A percentile compares a stretch with the other conserved stretches of the same genome.
Conservation (phyloP, 2,113 vertebrate genomes). For the Bagarius yarrelli region DNA sequence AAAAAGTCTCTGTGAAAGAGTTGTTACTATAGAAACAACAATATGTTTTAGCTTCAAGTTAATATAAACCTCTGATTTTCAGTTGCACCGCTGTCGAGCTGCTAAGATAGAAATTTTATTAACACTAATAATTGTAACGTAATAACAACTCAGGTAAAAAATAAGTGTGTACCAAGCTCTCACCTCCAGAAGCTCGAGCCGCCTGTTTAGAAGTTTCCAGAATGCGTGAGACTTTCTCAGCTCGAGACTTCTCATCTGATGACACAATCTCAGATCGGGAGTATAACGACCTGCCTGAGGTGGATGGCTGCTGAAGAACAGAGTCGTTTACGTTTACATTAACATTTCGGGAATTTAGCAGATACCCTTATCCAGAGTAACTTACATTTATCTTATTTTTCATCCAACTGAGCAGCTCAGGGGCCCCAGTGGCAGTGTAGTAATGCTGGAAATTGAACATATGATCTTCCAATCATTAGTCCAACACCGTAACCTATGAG, state of each 20-base stretch:
- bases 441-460: too few relatives aligned
- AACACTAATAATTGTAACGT: not conserved
- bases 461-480: too few relatives aligned
- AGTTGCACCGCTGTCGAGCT: not conserved
- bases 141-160: not conserved
- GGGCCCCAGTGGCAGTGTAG: too few relatives aligned
- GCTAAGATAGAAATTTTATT: not conserved
- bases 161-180: constrained; percentile 7
- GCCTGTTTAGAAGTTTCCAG: constrained; percentile 69
- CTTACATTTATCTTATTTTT: too few relatives aligned
- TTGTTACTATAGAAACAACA: not conserved
- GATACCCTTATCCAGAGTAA: too few relatives aligned
- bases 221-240: constrained; percentile 63
- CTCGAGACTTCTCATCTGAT: constrained; percentile 64
- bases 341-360: too few relatives aligned
- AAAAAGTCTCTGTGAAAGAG: not conserved
- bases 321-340: not conserved
- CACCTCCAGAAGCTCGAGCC: constrained; percentile 73
- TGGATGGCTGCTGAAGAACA: constrained; percentile 47
- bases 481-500: too few relatives aligned
- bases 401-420: too few relatives aligned
- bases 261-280: constrained; percentile 77
- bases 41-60: too few relatives aligned
- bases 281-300: constrained; percentile 64
- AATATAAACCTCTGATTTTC: not conserved